phyloP scores from a whole-genome alignment of 2,113 vertebrate species.

The Puffinus mauretanicus region DNA sequence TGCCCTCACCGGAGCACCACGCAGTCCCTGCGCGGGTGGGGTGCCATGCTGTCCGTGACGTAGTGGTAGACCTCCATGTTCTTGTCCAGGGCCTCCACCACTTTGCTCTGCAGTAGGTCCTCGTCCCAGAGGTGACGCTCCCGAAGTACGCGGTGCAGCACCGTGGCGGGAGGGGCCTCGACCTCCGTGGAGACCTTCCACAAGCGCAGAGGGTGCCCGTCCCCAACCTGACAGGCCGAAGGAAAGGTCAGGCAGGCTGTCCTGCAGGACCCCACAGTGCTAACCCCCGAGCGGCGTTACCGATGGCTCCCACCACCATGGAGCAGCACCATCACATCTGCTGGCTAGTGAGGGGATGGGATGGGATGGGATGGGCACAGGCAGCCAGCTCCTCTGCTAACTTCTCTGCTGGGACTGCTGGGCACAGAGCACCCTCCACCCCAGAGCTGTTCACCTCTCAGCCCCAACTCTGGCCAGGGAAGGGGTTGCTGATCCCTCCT shows the following conservation, averaged over 20 bases:
- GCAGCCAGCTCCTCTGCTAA: background rate
- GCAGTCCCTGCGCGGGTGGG: conserved; percentile 81
- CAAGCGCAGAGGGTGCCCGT: conserved; percentile 78
- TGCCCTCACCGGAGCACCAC: conserved; percentile 80
- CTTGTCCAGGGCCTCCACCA: conserved; percentile 80
- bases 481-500: background rate
- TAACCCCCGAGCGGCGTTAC: accelerated
- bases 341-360: background rate
- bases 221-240: conserved; percentile 67
- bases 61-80: conserved; percentile 84
- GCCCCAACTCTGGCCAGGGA: background rate
- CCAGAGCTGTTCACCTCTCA: background rate
- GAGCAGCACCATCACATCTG: background rate
- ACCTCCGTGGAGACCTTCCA: conserved; percentile 83
- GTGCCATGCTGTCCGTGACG: conserved; percentile 85
- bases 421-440: background rate
- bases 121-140: conserved; percentile 88
- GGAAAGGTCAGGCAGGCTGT: background rate
- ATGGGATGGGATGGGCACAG: background rate
- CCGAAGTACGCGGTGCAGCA: conserved; percentile 82
- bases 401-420: background rate
- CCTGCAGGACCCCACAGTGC: accelerated
- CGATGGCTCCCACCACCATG: accelerated
- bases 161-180: conserved; percentile 72
- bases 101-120: conserved; percentile 81